Base-by-base conservation (phyloP, 2,113 vertebrate genomes). In the Chaetura pelagica region DNA sequence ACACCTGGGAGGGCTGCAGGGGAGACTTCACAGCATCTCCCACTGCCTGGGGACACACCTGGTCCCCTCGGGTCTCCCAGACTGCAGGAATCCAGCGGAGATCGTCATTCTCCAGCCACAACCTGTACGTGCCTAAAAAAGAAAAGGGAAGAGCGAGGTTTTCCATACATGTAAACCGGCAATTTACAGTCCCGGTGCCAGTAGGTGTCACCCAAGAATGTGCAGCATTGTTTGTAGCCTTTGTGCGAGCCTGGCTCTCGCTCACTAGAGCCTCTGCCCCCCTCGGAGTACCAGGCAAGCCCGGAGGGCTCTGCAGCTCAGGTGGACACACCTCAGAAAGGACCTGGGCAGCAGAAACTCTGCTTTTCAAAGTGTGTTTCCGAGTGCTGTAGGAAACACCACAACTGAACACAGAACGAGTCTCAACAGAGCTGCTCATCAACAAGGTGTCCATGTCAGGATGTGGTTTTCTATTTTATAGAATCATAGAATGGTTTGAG, bases 161-260 rank as follows among this genome's bases (percentile, higher is more conserved):
- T 72, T 30, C 27, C 15, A 1, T 11, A 3, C 7, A 4, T 10
- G n/a, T 24, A 8, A 54, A 23, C 44, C 16, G 72, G 8, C n/a
- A 6, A 11, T 23, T 59, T 18, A 20, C 42, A 12, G 64, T 26
- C 29, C 59, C 8, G 1, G 15, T 81, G 83, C 91, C 94, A 51
- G 96, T 58, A 97, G 95, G 84, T 95, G 95, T 95, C 95, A 89
- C 52, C 76, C 80, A 63, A 84, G 91, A 78, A 93, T 91, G 84
- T 12, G 23, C 76, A 55, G 83, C 67, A 5, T 30, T 24, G 51
- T 49, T 18, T 1, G 1, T 4, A 30, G 59, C 32, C 76, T 59
- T 51, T 22, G 72, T 79, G 66, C 10, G 0, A 23, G 63, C 29
- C 40, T 7, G 7, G 2, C 21, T 19, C 32, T 38, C 9, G 24